phyloP scores from a whole-genome alignment of 2,797 vertebrate species.

The Betta splendens region DNA sequence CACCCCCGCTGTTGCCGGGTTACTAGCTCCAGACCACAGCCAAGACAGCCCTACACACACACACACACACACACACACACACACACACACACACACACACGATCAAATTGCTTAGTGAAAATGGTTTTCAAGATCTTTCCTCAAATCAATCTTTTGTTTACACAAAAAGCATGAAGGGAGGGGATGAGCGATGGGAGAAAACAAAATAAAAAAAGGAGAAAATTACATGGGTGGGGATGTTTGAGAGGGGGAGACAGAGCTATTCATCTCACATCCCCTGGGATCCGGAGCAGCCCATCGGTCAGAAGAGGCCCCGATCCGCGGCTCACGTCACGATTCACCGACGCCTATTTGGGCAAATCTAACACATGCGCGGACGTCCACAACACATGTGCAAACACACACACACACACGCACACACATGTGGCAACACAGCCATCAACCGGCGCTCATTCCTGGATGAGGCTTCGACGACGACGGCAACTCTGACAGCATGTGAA shows the following conservation, averaged over 20 bases:
- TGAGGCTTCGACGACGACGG: conserved; percentile 26
- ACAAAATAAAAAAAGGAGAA: conserved; percentile 37
- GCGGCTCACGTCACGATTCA: conserved; percentile 48
- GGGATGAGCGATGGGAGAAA: neutral
- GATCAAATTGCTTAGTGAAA: conserved; percentile 42
- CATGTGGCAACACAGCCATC: conserved; percentile 22
- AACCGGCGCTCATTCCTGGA: conserved; percentile 18
- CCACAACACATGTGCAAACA: neutral
- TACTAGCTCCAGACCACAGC: conserved; percentile 69
- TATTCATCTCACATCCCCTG: conserved; percentile 46
- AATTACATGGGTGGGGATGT: conserved; percentile 23
- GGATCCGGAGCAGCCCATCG: conserved; percentile 49
- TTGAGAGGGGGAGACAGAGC: conserved; percentile 22
- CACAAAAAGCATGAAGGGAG: conserved; percentile 6
- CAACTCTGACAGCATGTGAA: conserved; percentile 44
- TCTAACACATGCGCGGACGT: too few species aligned
- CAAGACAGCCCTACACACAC: conserved; percentile 46
- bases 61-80: conserved; percentile 33
- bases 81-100: conserved; percentile 28
- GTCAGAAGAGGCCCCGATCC: conserved; percentile 53
- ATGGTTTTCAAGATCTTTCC: conserved; percentile 55
- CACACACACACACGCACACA: conserved; percentile 23
- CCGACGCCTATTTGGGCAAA: conserved; percentile 24
- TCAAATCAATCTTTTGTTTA: conserved; percentile 71
- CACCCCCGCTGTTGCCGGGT: conserved; percentile 74